Base-by-base conservation (phyloP, 2,888 invertebrate species). In the Phaedon cochleariae region DNA sequence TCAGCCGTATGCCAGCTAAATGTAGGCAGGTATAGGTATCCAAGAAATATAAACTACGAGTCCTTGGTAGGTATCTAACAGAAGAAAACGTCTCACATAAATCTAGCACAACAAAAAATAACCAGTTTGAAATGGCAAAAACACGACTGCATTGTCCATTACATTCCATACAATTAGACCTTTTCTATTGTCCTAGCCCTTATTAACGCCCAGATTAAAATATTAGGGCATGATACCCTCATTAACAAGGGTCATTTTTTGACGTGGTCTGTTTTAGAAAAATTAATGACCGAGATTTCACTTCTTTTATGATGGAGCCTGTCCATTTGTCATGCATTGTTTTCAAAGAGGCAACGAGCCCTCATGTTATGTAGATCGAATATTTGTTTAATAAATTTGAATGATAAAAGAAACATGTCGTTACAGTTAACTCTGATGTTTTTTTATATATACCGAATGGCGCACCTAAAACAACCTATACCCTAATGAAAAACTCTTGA, bases 301-400 rank as follows among this genome's bases (percentile, higher is more conserved):
- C 71, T 65, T 68, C 75, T 71, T 72, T 76, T 74, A 71, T 73
- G 63, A 59, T 68, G 65, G 64, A 59, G 68, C 74, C 75, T 82
- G 82, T 81, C 82, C 83, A 83, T 83, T 83, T 82, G 81, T 83
- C 82, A 82, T 77, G 78, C 75, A 75, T 82, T 83, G 81, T 82
- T 80, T 79, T 76, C 74, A 62, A 73, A 70, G 73, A 69, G 76
- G 72, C 58, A 63, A 64, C 74, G 69, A 67, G 70, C 70, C 73
- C 67, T 67, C 41, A 71, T 69, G 10, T 26, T 41, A 62, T 68
- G 67, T 71, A 70, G 63, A 66, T 63, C 26, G 60, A 70, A 68
- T 73, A 65, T 72, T 74, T 73, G 72, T 72, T 74, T 73, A 72
- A 58, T 60, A 68, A 64, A 73, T 74, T 74, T 72, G 66, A 72